A percentile compares a stretch with the other conserved stretches of the same genome.
phyloP scores from a whole-genome alignment of 2,113 vertebrate genomes.

The Symphodus melops region DNA sequence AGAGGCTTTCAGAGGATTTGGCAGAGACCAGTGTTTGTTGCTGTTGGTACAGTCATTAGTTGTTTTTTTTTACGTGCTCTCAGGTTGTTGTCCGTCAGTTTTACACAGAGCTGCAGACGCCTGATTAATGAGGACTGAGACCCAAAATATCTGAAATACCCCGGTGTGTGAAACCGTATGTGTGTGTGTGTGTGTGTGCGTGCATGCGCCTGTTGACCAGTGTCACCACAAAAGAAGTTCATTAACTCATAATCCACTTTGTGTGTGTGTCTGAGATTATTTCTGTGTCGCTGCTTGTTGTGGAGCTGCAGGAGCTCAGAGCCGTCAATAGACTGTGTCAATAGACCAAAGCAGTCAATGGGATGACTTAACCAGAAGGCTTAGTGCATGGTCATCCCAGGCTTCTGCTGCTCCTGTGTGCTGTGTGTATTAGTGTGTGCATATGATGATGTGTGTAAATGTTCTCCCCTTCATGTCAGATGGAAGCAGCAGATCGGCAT shows the following conservation, averaged over 20 bases:
- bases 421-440: too few relatives aligned
- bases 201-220: constrained; percentile 1
- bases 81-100: constrained; percentile 18
- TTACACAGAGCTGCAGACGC: constrained; percentile 24
- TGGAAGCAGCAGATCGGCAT: not conserved
- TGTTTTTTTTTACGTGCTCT: constrained; percentile 37
- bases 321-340: constrained; percentile 38
- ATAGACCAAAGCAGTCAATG: constrained; percentile 34
- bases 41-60: constrained; percentile 47
- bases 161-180: not conserved
- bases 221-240: constrained; percentile 46
- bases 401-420: constrained; percentile 9
- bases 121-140: constrained; percentile 33
- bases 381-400: constrained; percentile 43
- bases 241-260: constrained; percentile 57
- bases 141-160: constrained; percentile 5
- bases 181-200: constrained; percentile 13
- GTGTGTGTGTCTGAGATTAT: constrained; percentile 36
- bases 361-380: constrained; percentile 35
- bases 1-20: constrained; percentile 37
- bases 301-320: constrained; percentile 29
- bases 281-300: constrained; percentile 16
- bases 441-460: constrained; percentile 13
- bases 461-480: not conserved
- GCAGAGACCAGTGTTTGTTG: constrained; percentile 45